Conservation (phyloP, 2,888 invertebrate genomes). For the Cinara cedri region DNA sequence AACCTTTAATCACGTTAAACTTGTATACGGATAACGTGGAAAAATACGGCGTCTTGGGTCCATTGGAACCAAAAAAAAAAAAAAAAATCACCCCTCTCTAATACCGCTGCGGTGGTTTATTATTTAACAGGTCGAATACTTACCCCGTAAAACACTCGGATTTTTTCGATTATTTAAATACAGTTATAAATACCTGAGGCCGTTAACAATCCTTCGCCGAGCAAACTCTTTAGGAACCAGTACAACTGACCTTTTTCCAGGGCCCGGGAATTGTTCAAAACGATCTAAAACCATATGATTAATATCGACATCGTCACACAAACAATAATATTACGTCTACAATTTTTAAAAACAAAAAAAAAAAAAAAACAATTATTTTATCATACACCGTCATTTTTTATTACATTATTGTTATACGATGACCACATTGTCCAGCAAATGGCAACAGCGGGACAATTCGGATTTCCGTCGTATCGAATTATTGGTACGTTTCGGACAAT, state of each 20-base stretch:
- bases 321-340: no score
- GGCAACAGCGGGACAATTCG: not conserved
- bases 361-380: no score
- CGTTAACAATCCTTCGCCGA: conserved; percentile 60
- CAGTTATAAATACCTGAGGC: conserved; percentile 59
- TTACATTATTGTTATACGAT: not conserved
- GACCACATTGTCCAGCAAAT: no score
- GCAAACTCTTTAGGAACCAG: conserved; percentile 59
- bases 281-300: conserved; percentile 58
- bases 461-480: not conserved
- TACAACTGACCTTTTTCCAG: conserved; percentile 60
- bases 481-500: not conserved
- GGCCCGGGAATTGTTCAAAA: conserved; percentile 59
- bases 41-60: no score
- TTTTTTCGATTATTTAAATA: not conserved
- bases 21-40: no score
- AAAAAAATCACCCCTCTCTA: no score
- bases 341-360: no score
- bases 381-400: not conserved
- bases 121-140: no score
- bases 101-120: no score
- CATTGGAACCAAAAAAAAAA: no score
- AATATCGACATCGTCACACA: not conserved
- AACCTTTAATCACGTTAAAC: no score
- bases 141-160: no score